Evolutionary conservation across 2,797 vertebrate genomes (phyloP).

Genomic region (Pipistrellus nathusii): DNA sequence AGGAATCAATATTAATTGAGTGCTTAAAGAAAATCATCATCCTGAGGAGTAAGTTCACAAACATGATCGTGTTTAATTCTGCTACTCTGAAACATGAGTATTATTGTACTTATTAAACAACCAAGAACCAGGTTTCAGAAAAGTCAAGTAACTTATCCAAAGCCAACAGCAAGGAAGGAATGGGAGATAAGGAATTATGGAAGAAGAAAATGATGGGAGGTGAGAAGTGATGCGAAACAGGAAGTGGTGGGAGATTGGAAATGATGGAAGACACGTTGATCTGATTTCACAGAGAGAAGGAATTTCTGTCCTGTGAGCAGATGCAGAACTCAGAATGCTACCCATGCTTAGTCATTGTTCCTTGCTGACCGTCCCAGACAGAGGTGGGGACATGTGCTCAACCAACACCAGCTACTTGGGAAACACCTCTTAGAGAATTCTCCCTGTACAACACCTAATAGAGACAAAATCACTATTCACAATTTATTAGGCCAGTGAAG

Average conservation of each 20-base stretch:
- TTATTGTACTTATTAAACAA: conserved; percentile 8
- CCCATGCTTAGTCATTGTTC: no score
- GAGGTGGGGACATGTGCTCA: not conserved
- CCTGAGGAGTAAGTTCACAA: not conserved
- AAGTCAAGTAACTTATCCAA: not conserved
- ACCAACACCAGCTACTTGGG: not conserved
- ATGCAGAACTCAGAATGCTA: not conserved
- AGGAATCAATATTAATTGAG: not conserved
- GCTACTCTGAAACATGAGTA: not conserved
- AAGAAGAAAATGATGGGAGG: not conserved
- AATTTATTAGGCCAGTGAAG: not conserved
- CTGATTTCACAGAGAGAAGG: not conserved
- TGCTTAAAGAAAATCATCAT: not conserved
- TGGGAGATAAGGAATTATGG: not conserved
- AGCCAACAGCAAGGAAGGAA: not conserved
- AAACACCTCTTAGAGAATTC: not conserved
- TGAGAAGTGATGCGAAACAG: not conserved
- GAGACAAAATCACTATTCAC: no score
- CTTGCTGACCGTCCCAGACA: not conserved
- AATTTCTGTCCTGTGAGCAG: not conserved
- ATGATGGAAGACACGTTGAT: not conserved
- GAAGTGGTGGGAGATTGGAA: not conserved
- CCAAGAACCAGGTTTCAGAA: not conserved
- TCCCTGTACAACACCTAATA: no score
- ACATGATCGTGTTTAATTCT: not conserved